Conservation (phyloP, 2,888 invertebrate genomes). For the Phanerotoma sp. region DNA sequence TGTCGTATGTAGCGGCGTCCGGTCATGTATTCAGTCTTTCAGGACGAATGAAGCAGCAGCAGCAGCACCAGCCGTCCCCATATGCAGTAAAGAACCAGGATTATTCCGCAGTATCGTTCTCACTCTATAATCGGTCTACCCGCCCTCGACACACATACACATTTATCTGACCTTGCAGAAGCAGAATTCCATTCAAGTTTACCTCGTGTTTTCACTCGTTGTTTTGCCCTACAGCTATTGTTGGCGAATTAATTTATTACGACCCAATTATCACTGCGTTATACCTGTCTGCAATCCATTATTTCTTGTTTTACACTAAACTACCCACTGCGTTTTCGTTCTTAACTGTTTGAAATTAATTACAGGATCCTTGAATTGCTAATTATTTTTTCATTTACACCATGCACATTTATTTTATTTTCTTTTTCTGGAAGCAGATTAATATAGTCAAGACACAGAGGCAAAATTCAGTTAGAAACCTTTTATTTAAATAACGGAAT, state of each 20-base stretch:
- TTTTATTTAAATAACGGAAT: no score
- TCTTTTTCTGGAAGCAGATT: no score
- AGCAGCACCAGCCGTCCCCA: not conserved
- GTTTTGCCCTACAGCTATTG: constrained; percentile 39
- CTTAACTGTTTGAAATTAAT: no score
- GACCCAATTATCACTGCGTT: constrained; percentile 52
- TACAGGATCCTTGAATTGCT: no score
- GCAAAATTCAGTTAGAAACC: no score
- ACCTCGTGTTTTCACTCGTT: constrained; percentile 36
- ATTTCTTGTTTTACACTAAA: not conserved
- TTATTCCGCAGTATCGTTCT: not conserved
- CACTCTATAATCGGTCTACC: constrained; percentile 8
- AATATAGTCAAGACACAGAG: no score
- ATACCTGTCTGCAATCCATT: constrained; percentile 22
- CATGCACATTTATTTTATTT: no score
- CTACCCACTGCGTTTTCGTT: no score
- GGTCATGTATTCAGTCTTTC: constrained; percentile 44
- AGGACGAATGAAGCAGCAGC: not conserved
- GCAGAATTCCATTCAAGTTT: constrained; percentile 40
- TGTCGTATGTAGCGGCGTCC: constrained; percentile 48
- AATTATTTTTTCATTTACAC: no score
- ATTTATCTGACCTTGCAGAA: constrained; percentile 15
- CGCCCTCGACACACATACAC: constrained; percentile 11
- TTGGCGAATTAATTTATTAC: constrained; percentile 54
- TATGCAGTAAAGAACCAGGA: constrained; percentile 11